Conservation (phyloP, 2,888 invertebrate species). For the Neria commutata region DNA sequence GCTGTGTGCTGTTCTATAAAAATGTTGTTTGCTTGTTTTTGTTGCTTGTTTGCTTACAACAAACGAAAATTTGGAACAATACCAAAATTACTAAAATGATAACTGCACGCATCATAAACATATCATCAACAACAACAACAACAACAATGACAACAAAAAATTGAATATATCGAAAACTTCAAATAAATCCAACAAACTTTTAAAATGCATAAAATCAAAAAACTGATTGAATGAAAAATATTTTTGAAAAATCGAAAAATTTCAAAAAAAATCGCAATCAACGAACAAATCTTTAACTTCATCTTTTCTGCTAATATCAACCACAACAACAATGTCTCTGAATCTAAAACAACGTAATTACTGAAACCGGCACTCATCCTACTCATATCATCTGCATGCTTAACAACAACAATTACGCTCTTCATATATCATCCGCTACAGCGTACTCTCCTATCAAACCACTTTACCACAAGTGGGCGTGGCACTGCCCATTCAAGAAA, state of each 20-base stretch:
- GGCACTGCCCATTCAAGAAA: slow-evolving; percentile 38
- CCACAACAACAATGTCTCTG: background rate
- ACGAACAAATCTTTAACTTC: slow-evolving; percentile 11
- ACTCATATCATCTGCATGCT: no score
- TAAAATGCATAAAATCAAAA: background rate
- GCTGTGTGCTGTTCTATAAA: no score
- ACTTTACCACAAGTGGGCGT: slow-evolving; percentile 46
- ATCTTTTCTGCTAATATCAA: background rate
- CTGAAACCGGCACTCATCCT: no score
- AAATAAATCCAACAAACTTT: background rate
- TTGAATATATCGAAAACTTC: background rate
- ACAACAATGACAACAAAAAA: slow-evolving; percentile 9
- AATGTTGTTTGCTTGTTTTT: background rate
- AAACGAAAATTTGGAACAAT: no score
- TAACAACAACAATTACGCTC: background rate
- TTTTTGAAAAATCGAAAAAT: no score
- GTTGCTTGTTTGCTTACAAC: background rate
- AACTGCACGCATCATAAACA: slow-evolving; percentile 31
- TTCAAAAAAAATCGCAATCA: no score
- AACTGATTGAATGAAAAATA: no score
- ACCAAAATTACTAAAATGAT: slow-evolving; percentile 15
- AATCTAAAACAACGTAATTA: no score
- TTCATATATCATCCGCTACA: slow-evolving; percentile 20
- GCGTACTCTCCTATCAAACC: slow-evolving; percentile 60
- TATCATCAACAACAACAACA: slow-evolving; percentile 21